Evolutionary conservation across 2,797 vertebrate genomes (phyloP), one percentile per base, ranked within the genome.

Genomic region (Decapterus maruadsi): DNA sequence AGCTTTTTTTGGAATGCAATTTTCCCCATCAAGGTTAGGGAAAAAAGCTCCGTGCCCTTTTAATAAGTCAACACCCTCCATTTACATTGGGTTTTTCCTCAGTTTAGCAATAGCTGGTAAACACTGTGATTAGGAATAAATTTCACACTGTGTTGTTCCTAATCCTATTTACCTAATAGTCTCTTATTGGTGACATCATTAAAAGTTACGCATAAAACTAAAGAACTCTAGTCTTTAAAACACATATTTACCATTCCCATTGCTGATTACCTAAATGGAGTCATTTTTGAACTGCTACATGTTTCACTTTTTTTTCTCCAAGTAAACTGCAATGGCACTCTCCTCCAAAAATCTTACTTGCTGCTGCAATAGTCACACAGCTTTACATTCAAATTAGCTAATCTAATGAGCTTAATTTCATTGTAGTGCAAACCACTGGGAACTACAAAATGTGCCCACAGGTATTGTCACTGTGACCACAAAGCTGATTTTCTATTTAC

Each of bases 321-420:
- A 68, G 66, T 76, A 34, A 81, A 62, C 63, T 70, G 22, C 77
- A 70, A 75, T 51, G 46, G 57, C 68, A 31, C 58, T 63, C 57
- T 72, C 50, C 63, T 66, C 68, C 48, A 67, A 80, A 75, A 65
- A 22, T 26, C 42, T 66, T 62, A 7, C 68, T 9, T 19, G 42
- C 68, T 78, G 34, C 68, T 61, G 60, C 65, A 73, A 46, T 31
- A 67, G 72, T 77, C 77, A 66, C 80, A 82, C 80, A 80, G 83
- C 72, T 88, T 84, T 80, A 83, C 31, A 78, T 69, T 82, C 40
- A 80, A 85, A 90, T 84, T 68, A 81, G 75, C 67, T 71, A 53
- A 75, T 87, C 68, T 80, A 87, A 87, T 77, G 51, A 82, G 62
- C 73, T 82, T 84, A 83, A 81, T 87, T 77, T 76, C 63, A 78